Percentiles rank a stretch among this genome's conserved stretches.
Conservation (phyloP, 2,113 vertebrate genomes). For the Brachionichthys hirsutus region DNA sequence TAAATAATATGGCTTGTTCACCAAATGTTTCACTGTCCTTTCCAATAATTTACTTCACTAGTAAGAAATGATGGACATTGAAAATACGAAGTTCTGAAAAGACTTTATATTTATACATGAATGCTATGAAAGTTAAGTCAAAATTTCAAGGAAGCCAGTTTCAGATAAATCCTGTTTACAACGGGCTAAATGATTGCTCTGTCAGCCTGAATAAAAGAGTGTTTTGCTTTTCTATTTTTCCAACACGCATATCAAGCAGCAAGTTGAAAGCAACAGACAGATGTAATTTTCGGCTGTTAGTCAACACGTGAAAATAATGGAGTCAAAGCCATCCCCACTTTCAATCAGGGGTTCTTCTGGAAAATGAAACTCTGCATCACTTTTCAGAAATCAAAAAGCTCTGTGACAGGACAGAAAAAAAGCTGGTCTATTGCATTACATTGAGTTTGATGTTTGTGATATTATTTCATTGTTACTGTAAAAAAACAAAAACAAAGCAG, state of each 20-base stretch:
- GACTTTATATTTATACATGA: not conserved
- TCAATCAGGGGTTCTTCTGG: no score
- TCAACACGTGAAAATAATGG: not conserved
- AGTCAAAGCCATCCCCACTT: no score
- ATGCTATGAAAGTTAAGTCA: conserved; percentile 1
- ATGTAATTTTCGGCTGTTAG: not conserved
- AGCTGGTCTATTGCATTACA: no score
- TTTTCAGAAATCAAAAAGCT: no score
- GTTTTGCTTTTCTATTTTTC: not conserved
- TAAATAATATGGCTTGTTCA: conserved; percentile 35
- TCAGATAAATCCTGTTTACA: not conserved
- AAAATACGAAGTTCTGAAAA: not conserved
- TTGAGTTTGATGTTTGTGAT: no score
- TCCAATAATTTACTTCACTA: conserved; percentile 22
- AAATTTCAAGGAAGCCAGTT: not conserved
- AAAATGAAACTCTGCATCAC: no score
- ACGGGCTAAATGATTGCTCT: not conserved
- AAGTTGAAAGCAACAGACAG: not conserved
- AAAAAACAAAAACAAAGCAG: not conserved
- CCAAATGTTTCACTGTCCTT: conserved; percentile 23
- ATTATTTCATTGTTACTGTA: not conserved
- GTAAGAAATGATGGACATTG: conserved; percentile 4
- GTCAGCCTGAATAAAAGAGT: not conserved
- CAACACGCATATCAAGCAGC: not conserved
- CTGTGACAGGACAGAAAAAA: no score